These are phyloP conservation scores for Macrobrachium nipponense DNA, from an alignment of 1,140 invertebrate species.

Conservation along the genomic window DNA sequence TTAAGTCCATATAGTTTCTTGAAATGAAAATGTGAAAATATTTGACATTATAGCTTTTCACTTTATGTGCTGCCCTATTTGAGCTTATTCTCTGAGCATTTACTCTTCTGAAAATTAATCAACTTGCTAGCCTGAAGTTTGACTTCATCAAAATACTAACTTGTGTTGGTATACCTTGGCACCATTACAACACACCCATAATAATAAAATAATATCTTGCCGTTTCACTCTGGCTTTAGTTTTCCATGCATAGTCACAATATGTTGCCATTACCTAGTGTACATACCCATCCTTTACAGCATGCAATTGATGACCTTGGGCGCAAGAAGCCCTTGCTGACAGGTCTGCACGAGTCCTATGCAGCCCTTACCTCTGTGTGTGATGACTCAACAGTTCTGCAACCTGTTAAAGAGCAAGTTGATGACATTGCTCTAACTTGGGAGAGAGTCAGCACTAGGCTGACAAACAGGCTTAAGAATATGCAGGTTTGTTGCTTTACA, in stretches of 20 bases:
- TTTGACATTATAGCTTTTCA: no score
- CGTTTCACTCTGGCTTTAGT: neutral
- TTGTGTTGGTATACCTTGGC: no score
- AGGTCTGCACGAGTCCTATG: constrained; percentile 75
- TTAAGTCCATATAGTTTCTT: no score
- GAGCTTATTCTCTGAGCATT: no score
- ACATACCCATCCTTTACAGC: constrained; percentile 67
- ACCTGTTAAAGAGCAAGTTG: constrained; percentile 73
- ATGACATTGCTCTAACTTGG: constrained; percentile 67
- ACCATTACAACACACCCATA: no score
- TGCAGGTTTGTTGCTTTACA: constrained; percentile 54
- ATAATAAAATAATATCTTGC: no score
- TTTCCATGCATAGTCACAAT: neutral
- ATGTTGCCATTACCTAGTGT: constrained; percentile 6
- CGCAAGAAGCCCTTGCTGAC: constrained; percentile 74
- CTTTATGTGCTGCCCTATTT: no score
- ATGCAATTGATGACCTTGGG: constrained; percentile 77
- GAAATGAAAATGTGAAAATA: no score
- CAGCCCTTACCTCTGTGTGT: constrained; percentile 76
- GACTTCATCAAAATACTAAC: no score
- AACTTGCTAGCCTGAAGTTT: no score
- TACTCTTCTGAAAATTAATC: no score
- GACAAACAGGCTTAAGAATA: constrained; percentile 56
- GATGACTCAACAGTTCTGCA: constrained; percentile 75
- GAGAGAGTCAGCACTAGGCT: constrained; percentile 66